These are phyloP conservation scores for Stenoptilia bipunctidactyla DNA, from an alignment of 2,888 invertebrate genomes.

Conservation along the genomic window DNA sequence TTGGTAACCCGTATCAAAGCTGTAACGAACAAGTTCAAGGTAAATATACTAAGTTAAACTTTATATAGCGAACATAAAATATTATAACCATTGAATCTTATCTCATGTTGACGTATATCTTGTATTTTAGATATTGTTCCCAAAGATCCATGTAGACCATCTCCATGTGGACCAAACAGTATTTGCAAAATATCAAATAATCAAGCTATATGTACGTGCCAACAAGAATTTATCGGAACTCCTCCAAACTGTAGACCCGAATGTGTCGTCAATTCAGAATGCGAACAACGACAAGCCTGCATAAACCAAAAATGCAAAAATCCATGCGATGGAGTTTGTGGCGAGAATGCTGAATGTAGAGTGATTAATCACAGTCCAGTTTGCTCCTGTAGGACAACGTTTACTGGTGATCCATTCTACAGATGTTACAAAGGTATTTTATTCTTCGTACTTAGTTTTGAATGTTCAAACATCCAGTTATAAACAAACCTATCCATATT, in stretches of 20 bases:
- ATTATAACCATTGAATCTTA: no score
- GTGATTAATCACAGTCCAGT: slow-evolving; percentile 82
- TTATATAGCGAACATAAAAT: no score
- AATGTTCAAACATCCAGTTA: no score
- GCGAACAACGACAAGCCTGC: slow-evolving; percentile 75
- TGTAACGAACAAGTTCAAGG: slow-evolving; percentile 54
- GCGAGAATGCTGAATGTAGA: slow-evolving; percentile 75
- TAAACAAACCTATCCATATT: no score
- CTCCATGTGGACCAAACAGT: slow-evolving; percentile 83
- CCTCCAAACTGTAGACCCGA: slow-evolving; percentile 78
- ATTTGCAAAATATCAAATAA: slow-evolving; percentile 79
- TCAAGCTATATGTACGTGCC: slow-evolving; percentile 80
- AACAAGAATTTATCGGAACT: slow-evolving; percentile 74
- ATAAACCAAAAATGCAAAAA: slow-evolving; percentile 76
- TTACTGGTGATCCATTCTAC: slow-evolving; percentile 78
- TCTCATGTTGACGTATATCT: slow-evolving; percentile 1
- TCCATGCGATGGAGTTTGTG: slow-evolving; percentile 78
- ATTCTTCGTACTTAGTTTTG: no score
- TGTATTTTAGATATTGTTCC: slow-evolving; percentile 20
- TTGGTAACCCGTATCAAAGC: slow-evolving; percentile 73
- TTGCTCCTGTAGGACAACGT: slow-evolving; percentile 75
- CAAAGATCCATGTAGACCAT: slow-evolving; percentile 77
- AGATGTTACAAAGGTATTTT: slow-evolving; percentile 67
- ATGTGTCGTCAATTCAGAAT: slow-evolving; percentile 76
- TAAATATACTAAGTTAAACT: no score